A percentile compares a stretch with the other conserved stretches of the same genome.
phyloP scores from a whole-genome alignment of 2,797 vertebrate species.

The Gallirallus australis region DNA sequence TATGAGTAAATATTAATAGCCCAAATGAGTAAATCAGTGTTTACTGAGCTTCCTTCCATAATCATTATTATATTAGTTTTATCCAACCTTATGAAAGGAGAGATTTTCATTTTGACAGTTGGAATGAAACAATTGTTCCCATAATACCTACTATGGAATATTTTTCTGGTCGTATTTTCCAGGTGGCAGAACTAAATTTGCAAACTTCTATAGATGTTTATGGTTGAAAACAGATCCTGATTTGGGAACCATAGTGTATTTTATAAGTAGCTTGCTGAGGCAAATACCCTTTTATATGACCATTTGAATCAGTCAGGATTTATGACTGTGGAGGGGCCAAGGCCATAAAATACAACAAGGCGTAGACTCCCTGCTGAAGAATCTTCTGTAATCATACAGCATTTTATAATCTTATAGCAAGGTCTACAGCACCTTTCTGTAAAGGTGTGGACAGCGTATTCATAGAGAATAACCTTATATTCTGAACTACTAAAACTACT shows the following conservation, averaged over 20 bases:
- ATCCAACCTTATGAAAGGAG: neutral
- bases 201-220: neutral
- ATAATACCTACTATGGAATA: neutral
- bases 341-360: neutral
- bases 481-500: neutral
- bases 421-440: neutral
- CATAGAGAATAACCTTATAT: neutral
- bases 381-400: neutral
- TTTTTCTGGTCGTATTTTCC: neutral
- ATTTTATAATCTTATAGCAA: neutral
- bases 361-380: neutral
- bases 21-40: neutral
- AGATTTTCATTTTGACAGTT: neutral
- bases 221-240: neutral
- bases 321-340: neutral
- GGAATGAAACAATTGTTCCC: neutral
- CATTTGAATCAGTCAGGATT: neutral
- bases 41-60: neutral
- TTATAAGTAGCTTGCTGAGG: neutral
- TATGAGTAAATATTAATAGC: neutral
- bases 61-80: neutral
- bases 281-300: neutral
- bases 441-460: neutral
- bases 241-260: neutral
- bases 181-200: neutral